Percentiles rank a stretch among this genome's conserved stretches.
Evolutionary conservation across 1,140 invertebrate species (phyloP).

Genomic region (Tribolium castaneum): DNA sequence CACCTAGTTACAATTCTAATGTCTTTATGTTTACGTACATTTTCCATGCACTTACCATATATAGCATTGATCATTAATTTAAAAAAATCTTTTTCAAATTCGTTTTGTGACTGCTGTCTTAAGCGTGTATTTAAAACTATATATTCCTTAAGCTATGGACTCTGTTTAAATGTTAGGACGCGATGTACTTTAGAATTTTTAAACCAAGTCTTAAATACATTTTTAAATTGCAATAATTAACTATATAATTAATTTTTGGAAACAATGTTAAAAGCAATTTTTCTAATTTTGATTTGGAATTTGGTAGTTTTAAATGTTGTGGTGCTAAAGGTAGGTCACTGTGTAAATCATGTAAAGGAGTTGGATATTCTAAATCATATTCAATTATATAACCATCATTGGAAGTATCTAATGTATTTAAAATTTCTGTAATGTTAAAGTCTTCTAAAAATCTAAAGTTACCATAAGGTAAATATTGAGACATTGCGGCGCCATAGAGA

Average conservation of each 20-base stretch:
- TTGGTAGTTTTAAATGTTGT: conserved; percentile 52
- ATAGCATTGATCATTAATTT: no score
- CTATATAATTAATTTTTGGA: conserved; percentile 62
- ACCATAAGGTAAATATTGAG: conserved; percentile 61
- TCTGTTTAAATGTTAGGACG: conserved; percentile 66
- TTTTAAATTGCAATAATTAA: conserved; percentile 66
- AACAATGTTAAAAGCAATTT: conserved; percentile 38
- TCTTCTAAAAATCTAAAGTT: conserved; percentile 64
- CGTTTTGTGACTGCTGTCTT: no score
- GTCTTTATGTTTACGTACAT: no score
- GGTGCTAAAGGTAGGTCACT: conserved; percentile 55
- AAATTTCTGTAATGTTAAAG: conserved; percentile 57
- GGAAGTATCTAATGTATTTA: conserved; percentile 59
- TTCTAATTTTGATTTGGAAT: conserved; percentile 1
- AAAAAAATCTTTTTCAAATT: no score
- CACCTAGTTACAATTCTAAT: no score
- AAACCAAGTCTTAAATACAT: conserved; percentile 64
- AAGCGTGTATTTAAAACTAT: no score
- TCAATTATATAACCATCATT: conserved; percentile 68
- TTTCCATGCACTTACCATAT: no score
- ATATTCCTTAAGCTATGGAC: no score
- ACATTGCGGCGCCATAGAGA: conserved; percentile 68
- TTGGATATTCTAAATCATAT: conserved; percentile 61
- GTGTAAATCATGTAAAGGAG: conserved; percentile 66
- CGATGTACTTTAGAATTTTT: conserved; percentile 64